Conservation (phyloP, 35 echinoderm and acorn worm genomes). For the Heliocidaris tuberculata region DNA sequence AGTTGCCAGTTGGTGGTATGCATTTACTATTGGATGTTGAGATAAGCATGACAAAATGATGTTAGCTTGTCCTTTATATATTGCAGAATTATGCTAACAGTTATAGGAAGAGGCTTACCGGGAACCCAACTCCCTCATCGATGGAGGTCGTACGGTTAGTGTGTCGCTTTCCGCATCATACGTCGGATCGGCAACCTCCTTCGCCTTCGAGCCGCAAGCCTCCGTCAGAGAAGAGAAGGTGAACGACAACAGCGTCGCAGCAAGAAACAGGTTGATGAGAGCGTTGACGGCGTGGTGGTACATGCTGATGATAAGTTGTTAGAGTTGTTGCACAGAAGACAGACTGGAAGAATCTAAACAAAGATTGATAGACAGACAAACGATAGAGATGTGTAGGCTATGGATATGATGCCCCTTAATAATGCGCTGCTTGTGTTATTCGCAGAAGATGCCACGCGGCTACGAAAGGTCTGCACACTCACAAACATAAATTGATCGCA, state of each 20-base stretch:
- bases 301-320: background rate
- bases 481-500: background rate
- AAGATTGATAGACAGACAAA: background rate
- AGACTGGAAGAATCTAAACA: background rate
- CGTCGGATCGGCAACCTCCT: background rate
- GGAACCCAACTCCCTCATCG: background rate
- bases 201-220: background rate
- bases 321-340: background rate
- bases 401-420: too few relatives aligned
- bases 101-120: background rate
- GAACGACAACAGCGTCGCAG: background rate
- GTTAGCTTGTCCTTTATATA: too few relatives aligned
- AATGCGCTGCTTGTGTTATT: too few relatives aligned
- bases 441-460: background rate
- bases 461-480: background rate
- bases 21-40: too few relatives aligned
- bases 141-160: background rate
- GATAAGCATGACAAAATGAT: too few relatives aligned
- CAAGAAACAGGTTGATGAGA: background rate
- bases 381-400: background rate
- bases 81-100: too few relatives aligned
- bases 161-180: background rate
- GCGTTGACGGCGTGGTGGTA: background rate
- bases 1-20: too few relatives aligned
- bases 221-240: background rate